These are phyloP conservation scores for Lutraria rhynchaena DNA, from an alignment of 1,140 invertebrate genomes.

Conservation along the genomic window DNA sequence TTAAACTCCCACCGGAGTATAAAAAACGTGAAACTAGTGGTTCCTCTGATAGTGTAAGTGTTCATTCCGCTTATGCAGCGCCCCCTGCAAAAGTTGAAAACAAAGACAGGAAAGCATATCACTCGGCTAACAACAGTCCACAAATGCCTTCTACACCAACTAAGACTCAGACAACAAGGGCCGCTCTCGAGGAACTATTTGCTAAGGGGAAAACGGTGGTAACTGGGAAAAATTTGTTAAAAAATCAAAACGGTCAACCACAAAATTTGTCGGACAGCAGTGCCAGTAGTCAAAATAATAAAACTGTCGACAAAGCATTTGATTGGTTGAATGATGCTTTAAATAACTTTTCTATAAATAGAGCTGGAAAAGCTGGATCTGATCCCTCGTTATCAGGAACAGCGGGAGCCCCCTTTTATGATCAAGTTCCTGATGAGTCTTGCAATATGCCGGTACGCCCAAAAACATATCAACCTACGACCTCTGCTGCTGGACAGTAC, in stretches of 20 bases:
- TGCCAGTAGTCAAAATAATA: background rate
- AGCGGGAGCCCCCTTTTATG: slow-evolving; percentile 44
- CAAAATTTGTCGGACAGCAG: background rate
- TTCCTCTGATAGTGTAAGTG: slow-evolving; percentile 33
- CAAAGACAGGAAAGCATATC: slow-evolving; percentile 29
- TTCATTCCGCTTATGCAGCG: slow-evolving; percentile 42
- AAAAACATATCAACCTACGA: slow-evolving; percentile 10
- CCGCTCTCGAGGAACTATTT: slow-evolving; percentile 52
- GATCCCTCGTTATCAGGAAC: slow-evolving; percentile 25
- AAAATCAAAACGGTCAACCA: slow-evolving; percentile 25
- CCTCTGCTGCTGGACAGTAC: slow-evolving; percentile 17
- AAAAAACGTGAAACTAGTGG: slow-evolving; percentile 45
- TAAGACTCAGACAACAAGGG: slow-evolving; percentile 50
- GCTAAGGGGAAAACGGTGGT: slow-evolving; percentile 32
- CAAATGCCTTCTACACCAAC: slow-evolving; percentile 43
- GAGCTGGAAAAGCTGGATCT: slow-evolving; percentile 55
- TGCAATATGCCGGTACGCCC: slow-evolving; percentile 14
- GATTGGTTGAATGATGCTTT: slow-evolving; percentile 81
- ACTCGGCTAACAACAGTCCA: slow-evolving; percentile 30
- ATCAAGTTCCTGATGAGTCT: slow-evolving; percentile 61
- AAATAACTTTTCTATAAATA: slow-evolving; percentile 72
- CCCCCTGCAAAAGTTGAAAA: slow-evolving; percentile 38
- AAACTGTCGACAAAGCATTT: slow-evolving; percentile 78
- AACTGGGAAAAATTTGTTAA: slow-evolving; percentile 46
- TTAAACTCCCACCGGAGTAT: slow-evolving; percentile 55